Evolutionary conservation across 2,113 vertebrate genomes (phyloP), one percentile per base, ranked within the genome.

Genomic region (Ciconia stormi): DNA sequence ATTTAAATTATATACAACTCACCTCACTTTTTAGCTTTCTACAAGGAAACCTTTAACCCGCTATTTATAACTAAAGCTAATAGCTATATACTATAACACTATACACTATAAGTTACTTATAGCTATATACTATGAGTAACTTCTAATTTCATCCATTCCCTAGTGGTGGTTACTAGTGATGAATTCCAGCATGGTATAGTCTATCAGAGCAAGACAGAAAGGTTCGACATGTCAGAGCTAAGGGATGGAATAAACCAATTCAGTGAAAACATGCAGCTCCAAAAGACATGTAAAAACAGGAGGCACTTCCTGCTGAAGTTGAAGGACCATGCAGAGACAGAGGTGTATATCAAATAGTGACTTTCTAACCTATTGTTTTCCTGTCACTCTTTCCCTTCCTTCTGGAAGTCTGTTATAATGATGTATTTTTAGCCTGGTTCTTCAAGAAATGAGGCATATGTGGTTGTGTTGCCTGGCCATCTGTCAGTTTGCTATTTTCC

Each of bases 381-480:
- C 32, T 70, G 12, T 34, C 30, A 34, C 29, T 73, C 58, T 79
- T 58, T 65, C 36, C n/a, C 32, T 77, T 73, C 32, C n/a, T 72
- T 70, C 92, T 42, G 49, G 16, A 82, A 82, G 13, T 83, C n/a
- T 79, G 53, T 83, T 88, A 58, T 38, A 80, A 83, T 63, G 58
- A 93, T 82, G 25, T 56, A 87, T 90, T 96, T 95, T 93, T 92
- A 88, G 89, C 66, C 58, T 55, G 21, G 47, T 95, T 88, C 86
- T 90, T 82, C 82, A 90, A 95, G 95, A 93, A 94, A 94, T 52
- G 78, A 92, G 78, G 74, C 88, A 88, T 92, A 92, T 76, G 92
- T 55, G 71, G 30, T 69, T 79, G 56, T 21, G 20, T 34, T 90
- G 85, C 90, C 74, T 52, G 79, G 66, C 88, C 92, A 96, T 93